Percentiles rank a stretch among this genome's conserved stretches.
These are phyloP conservation scores for Ametastegia equiseti DNA, from an alignment of 2,888 invertebrate species.

Conservation along the genomic window DNA sequence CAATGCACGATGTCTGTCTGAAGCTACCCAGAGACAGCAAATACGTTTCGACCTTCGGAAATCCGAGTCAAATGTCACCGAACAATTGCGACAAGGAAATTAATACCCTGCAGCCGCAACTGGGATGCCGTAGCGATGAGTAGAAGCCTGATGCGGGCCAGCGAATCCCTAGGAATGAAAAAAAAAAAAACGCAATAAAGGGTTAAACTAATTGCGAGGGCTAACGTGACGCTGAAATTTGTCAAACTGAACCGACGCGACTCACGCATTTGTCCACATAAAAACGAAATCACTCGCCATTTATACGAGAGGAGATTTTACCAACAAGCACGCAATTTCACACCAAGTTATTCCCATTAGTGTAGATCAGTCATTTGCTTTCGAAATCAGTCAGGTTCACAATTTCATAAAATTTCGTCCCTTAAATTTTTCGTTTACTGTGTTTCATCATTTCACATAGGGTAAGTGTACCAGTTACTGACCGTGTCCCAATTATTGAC, in stretches of 20 bases:
- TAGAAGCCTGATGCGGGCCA: not conserved
- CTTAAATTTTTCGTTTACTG: too few species aligned
- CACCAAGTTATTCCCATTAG: too few species aligned
- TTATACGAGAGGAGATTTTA: not conserved
- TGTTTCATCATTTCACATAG: too few species aligned
- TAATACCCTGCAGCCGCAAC: not conserved
- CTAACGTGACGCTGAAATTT: slow-evolving; percentile 12
- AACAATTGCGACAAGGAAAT: not conserved
- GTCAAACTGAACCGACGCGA: not conserved
- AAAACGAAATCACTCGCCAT: not conserved
- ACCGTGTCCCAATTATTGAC: too few species aligned
- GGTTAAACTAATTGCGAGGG: slow-evolving; percentile 16
- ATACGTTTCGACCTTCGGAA: too few species aligned
- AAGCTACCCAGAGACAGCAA: not conserved
- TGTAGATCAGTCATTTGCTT: too few species aligned
- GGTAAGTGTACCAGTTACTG: too few species aligned
- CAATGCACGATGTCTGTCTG: slow-evolving; percentile 17
- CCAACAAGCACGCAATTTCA: not conserved
- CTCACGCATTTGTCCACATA: not conserved
- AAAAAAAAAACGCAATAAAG: slow-evolving; percentile 30
- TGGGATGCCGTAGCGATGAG: not conserved
- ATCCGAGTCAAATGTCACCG: not conserved
- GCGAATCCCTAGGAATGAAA: slow-evolving; percentile 10
- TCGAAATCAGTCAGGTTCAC: too few species aligned
- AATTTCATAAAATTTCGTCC: too few species aligned